Conservation (phyloP, 1,140 invertebrate species). For the Pollicipes pollicipes region DNA sequence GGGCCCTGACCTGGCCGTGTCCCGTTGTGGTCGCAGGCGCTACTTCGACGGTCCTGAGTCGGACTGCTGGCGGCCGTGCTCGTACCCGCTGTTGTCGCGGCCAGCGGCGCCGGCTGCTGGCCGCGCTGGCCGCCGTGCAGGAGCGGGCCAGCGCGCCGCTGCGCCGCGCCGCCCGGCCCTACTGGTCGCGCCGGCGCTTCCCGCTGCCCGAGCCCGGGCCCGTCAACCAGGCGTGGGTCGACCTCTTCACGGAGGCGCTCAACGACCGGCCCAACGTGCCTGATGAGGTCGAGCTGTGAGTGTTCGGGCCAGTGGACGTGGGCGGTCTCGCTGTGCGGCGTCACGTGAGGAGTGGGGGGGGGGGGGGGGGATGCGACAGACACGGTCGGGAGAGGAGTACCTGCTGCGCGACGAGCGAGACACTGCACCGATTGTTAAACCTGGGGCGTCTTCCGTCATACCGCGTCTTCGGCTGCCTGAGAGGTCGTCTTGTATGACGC, state of each 20-base stretch:
- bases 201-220: not conserved
- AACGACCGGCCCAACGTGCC: conserved; percentile 2
- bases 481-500: too few species aligned
- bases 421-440: too few species aligned
- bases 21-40: not conserved
- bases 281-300: not conserved
- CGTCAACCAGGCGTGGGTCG: conserved; percentile 1
- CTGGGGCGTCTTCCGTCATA: too few species aligned
- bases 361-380: too few species aligned
- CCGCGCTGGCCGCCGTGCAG: not conserved
- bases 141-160: not conserved
- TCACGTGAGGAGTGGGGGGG: too few species aligned
- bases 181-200: not conserved
- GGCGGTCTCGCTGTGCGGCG: too few species aligned
- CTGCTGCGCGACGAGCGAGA: too few species aligned
- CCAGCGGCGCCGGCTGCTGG: not conserved
- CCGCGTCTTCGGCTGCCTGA: too few species aligned
- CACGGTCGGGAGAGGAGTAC: too few species aligned
- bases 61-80: not conserved
- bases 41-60: not conserved
- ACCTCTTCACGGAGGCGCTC: not conserved
- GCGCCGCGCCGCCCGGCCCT: not conserved
- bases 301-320: not conserved
- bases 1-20: too few species aligned
- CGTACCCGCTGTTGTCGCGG: conserved; percentile 5